phyloP scores from a whole-genome alignment of 2,797 vertebrate genomes.

The Sebastes cheni region DNA sequence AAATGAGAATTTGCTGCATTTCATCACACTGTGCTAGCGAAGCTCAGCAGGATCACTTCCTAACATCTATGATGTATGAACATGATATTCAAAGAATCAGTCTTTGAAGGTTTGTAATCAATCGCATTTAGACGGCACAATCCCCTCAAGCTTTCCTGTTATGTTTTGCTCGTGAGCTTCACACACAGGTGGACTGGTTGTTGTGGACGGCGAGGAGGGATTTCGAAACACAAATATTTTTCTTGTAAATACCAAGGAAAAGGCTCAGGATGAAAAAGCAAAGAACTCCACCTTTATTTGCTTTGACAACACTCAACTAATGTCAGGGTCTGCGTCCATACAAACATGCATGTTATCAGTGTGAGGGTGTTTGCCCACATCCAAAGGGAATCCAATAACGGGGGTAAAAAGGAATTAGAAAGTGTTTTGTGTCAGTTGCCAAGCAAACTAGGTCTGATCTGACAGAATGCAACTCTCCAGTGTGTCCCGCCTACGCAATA shows the following conservation, averaged over 20 bases:
- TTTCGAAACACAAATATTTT: not conserved
- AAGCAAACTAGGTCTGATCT: constrained; percentile 61
- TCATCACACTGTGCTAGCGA: not conserved
- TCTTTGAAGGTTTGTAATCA: constrained; percentile 29
- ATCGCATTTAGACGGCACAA: constrained; percentile 1
- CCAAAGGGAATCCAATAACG: constrained; percentile 51
- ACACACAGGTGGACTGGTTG: constrained; percentile 1
- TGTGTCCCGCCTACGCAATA: constrained; percentile 46
- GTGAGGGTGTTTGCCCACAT: constrained; percentile 8
- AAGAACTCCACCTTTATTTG: not conserved
- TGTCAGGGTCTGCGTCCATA: not conserved
- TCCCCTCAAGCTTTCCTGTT: constrained; percentile 29
- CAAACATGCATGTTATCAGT: not conserved
- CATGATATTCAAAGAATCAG: not conserved
- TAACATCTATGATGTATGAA: not conserved
- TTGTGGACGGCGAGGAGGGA: not conserved
- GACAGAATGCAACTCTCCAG: constrained; percentile 49
- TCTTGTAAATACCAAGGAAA: not conserved
- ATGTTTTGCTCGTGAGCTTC: constrained; percentile 27
- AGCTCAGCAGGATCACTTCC: constrained; percentile 4
- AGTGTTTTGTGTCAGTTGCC: constrained; percentile 68
- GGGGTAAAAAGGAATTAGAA: constrained; percentile 37
- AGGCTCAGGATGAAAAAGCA: not conserved
- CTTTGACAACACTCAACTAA: not conserved
- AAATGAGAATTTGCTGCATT: not conserved